Evolutionary conservation across 2,888 invertebrate species (phyloP), one percentile per base, ranked within the genome.

Genomic region (Biston stratarius): DNA sequence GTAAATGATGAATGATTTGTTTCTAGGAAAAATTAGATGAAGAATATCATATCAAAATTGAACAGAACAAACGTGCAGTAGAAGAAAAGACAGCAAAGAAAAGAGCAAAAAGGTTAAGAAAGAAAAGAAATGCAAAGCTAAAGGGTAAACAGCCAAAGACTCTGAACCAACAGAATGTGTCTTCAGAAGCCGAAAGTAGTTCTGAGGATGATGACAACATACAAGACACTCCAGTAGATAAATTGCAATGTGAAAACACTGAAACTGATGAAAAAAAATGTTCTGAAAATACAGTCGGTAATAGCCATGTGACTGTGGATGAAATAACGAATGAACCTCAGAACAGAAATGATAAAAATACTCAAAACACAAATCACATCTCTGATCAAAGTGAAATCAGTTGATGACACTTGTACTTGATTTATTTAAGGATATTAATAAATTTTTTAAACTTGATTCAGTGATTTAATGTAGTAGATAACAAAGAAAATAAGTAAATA

Each of bases 51-150:
- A 85, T 91, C 49, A 98, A 97, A 90, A 88, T 99, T 45, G 97
- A 97, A 85, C 95, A 96, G 76, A 98, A 98, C 84, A 94, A 90
- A 76, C 94, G 84, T 79, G 89, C 88, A 77, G 96, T 97, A 10
- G 98, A 98, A 74, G 96, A 96, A 79, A 95, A 95, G 83, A 99
- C 99, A 6, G 97, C 98, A 0, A 99, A 99, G 83, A 99, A 98
- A 85, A 94, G 99, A 76, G 97, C 97, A 0, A 99, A 99, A 85
- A 95, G 99, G 59, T 84, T 96, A 64, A 98, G 97, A 83, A 97
- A 95, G 83, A 98, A 97, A 82, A 94, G 84, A 76, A 89, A 86
- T 75, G 82, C 86, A 5, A 92, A 90, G 75, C 65, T 82, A 15
- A 91, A 90, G 76, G 82, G 72, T 7, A 95, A 84, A 94, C 91